Conservation (phyloP, 1,140 invertebrate species). For the Drosophila dunni region DNA sequence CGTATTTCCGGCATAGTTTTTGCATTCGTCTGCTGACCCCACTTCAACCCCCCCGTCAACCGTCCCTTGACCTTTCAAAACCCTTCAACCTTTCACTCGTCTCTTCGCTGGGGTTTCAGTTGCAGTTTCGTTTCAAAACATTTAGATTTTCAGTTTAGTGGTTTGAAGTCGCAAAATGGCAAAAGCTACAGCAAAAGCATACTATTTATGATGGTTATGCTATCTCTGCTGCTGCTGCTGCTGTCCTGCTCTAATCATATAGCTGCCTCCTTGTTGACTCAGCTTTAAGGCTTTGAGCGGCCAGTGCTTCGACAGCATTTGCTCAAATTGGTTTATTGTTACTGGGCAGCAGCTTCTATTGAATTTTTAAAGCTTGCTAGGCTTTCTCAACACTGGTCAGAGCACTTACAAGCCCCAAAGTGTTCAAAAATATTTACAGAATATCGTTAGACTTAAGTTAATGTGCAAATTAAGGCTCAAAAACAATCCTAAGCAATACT, state of each 20-base stretch:
- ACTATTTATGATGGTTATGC: constrained; percentile 54
- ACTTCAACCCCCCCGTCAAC: neutral
- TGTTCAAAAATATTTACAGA: too few relatives aligned
- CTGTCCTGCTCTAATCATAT: neutral
- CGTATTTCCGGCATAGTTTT: constrained; percentile 80
- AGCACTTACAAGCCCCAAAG: too few relatives aligned
- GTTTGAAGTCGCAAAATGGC: constrained; percentile 64
- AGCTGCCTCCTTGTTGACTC: neutral
- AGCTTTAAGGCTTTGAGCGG: constrained; percentile 6
- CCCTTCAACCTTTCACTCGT: neutral
- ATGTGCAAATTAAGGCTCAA: too few relatives aligned
- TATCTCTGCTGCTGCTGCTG: neutral
- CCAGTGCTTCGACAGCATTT: constrained; percentile 8
- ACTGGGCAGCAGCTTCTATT: neutral
- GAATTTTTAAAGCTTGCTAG: too few relatives aligned
- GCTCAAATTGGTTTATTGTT: constrained; percentile 11
- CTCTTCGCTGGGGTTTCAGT: constrained; percentile 24
- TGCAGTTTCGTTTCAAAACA: constrained; percentile 52
- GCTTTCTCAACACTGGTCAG: too few relatives aligned
- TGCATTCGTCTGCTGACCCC: constrained; percentile 48
- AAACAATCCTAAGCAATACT: too few relatives aligned
- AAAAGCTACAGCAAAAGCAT: constrained; percentile 34
- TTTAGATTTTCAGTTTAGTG: constrained; percentile 54
- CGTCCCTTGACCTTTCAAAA: neutral
- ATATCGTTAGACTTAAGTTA: too few relatives aligned